Evolutionary conservation across 2,113 vertebrate genomes (phyloP), one percentile per base, ranked within the genome.

Genomic region (Dolichotis patagonum): DNA sequence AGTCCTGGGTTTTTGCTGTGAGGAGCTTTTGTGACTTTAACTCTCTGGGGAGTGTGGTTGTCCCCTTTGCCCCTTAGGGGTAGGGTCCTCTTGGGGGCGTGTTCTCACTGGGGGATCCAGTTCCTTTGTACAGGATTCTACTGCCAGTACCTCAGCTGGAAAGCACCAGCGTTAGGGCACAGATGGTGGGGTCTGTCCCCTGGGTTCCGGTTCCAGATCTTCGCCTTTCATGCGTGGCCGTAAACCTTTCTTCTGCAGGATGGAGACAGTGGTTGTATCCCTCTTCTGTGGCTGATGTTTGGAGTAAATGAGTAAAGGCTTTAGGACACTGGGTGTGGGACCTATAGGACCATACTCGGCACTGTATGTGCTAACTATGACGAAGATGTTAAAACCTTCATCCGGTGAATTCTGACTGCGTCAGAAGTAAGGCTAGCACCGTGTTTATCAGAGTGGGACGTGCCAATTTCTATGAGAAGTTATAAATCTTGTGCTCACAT

Each of bases 401-500:
- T 3, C 54, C 46, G 8, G 35, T 83, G 90, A 89, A 26, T 82
- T 95, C 20, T 90, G 52, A 65, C 16, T 32, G 43, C 85, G 28
- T 16, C 28, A 49, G 46, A n/a, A 81, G 56, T 30, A 83, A 88
- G 52, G 67, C 88, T 56, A 58, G 26, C 13, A 62, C 14, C 8
- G 1, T 89, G 11, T 78, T 96, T 89, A 73, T 85, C 65, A 65
- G 69, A 91, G 60, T 28, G 22, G 20, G 14, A 9, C 43, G n/a
- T 7, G 38, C 0, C 49, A 30, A 13, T 49, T 91, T 56, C 56
- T 26, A 13, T 12, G 56, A 94, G 73, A 73, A 58, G 30, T n/a
- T 85, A 62, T 80, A 95, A 87, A 81, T 92, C 38, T 83, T 63
- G 67, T 81, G 60, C 38, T 90, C 26, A 35, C 20, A 20, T 96